Evolutionary conservation across 2,113 vertebrate genomes (phyloP), one percentile per base, ranked within the genome.

Genomic region (Typhlomys cinereus): DNA sequence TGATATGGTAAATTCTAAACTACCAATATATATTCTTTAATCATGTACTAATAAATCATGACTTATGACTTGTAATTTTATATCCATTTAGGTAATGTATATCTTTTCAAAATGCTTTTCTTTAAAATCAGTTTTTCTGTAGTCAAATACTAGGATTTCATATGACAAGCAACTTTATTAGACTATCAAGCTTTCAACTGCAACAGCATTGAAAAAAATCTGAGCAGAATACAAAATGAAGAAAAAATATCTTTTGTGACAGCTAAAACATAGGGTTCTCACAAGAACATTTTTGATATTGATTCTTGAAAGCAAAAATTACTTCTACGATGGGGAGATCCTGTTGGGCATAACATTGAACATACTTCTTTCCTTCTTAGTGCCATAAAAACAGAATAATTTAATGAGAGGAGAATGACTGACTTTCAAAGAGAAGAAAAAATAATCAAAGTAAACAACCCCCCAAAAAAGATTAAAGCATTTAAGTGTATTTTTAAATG

Each of bases 231-330:
- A 48, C 17, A 70, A 95, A 94, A 93, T 71, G 52, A 9, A 93
- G 36, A 78, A 76, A 95, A 93, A 94, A 82, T 29, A 85, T 76
- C 59, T 64, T 96, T 89, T 69, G 14, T 81, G 91, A 89, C 62
- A 93, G 50, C 50, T 94, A 91, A 91, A 96, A 78, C 76, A 94
- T 36, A 75, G 20, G 34, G 34, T 85, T 91, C 67, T 91, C 46
- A 86, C 46, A 88, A 88, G 39, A 96, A 66, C 52, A 90, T 70
- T 78, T 95, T 93, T 89, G 13, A n/a, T 88, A 91, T 82, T 91
- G 85, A 95, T 89, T 89, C 84, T 92, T 95, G 39, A 86, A 89
- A 89, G 69, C 21, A 93, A 96, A 94, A 81, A 85, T 73, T 29
- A 88, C 94, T 87, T 81, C 36, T 27, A 69, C 29, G 89, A 46